Conservation (phyloP, 2,113 vertebrate genomes). For the Penelope pileata region DNA sequence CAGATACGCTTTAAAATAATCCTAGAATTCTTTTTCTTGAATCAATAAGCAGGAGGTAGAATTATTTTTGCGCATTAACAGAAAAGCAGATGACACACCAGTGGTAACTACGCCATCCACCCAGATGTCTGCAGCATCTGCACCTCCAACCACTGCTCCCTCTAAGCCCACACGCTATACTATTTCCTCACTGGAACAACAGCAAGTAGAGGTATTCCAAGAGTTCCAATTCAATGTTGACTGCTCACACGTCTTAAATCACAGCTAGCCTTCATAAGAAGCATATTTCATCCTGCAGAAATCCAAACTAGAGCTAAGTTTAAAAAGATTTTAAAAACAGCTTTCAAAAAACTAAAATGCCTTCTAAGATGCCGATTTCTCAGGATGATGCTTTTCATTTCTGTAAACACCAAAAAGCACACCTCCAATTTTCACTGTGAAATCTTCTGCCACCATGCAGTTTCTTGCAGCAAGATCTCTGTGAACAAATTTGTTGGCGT, state of each 20-base stretch:
- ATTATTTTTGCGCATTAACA: background rate
- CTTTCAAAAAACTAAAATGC: background rate
- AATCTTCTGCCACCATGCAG: conserved; percentile 98
- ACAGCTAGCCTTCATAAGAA: background rate
- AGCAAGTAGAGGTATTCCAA: conserved; percentile 18
- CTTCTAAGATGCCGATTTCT: background rate
- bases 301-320: background rate
- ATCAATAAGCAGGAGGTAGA: background rate
- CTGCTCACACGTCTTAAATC: conserved; percentile 18
- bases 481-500: conserved; percentile 99
- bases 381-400: background rate
- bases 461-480: conserved; percentile 96
- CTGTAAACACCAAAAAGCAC: background rate
- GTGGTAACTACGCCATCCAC: background rate
- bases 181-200: background rate
- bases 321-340: background rate
- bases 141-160: background rate
- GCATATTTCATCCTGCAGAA: background rate
- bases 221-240: background rate
- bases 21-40: conserved; percentile 14
- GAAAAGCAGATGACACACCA: background rate
- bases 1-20: conserved; percentile 28
- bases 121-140: conserved; percentile 36
- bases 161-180: background rate
- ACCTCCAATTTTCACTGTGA: conserved; percentile 99